Percentiles rank a stretch among this genome's conserved stretches.
phyloP scores from a whole-genome alignment of 1,140 invertebrate genomes.

The Drosophila saltans region DNA sequence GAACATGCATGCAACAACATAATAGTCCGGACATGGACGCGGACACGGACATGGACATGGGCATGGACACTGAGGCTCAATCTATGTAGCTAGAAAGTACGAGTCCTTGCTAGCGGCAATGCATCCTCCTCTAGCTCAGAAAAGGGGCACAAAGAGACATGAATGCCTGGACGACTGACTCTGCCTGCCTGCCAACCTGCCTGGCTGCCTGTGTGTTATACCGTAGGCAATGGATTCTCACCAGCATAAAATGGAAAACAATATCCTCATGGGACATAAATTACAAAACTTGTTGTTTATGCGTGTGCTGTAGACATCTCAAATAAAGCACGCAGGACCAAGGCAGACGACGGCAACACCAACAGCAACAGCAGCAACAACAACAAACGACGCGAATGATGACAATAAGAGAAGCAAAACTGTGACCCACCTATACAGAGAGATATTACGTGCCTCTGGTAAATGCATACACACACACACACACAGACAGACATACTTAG shows the following conservation, averaged over 20 bases:
- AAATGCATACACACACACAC: too few relatives aligned
- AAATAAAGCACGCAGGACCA: conserved; percentile 54
- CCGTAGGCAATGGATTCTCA: not conserved
- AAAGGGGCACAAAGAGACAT: not conserved
- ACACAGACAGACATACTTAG: too few relatives aligned
- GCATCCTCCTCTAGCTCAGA: conserved; percentile 3
- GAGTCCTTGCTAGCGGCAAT: not conserved
- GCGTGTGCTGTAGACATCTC: conserved; percentile 54
- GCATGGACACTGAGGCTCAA: not conserved
- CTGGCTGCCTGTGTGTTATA: not conserved
- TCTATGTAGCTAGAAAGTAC: not conserved
- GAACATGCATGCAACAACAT: conserved; percentile 19
- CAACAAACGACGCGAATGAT: not conserved
- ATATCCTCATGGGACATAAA: conserved; percentile 67
- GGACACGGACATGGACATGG: not conserved
- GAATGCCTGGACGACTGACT: conserved; percentile 7
- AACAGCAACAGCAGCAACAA: conserved; percentile 1
- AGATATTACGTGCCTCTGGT: not conserved
- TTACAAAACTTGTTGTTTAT: conserved; percentile 70
- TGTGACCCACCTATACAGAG: conserved; percentile 8
- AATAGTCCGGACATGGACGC: conserved; percentile 6
- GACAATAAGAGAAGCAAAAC: conserved; percentile 11
- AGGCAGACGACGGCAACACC: conserved; percentile 13
- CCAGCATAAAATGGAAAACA: conserved; percentile 62
- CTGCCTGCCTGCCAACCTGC: not conserved